A percentile compares a stretch with the other conserved stretches of the same genome.
phyloP scores from a whole-genome alignment of 2,113 vertebrate species.

The Pristiophorus japonicus region DNA sequence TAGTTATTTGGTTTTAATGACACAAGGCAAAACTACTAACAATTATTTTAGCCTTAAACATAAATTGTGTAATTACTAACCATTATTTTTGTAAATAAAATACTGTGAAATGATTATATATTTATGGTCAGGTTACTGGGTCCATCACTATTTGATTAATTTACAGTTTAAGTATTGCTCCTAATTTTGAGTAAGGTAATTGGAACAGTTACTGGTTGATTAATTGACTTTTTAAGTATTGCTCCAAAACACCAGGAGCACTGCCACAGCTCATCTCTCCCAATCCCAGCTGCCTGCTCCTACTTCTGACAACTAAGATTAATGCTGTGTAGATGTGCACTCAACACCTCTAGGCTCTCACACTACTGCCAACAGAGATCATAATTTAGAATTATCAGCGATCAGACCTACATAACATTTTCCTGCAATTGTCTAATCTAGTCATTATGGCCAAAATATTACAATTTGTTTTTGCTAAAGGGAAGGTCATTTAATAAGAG shows the following conservation, averaged over 20 bases:
- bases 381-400: not conserved
- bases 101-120: not conserved
- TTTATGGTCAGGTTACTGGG: not conserved
- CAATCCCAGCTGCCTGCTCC: not conserved
- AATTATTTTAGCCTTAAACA: not conserved
- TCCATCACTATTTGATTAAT: not conserved
- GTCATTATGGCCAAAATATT: not conserved
- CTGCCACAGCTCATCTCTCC: not conserved
- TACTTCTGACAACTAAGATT: not conserved
- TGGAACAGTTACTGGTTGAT: constrained; percentile 5
- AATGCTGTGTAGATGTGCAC: constrained; percentile 2
- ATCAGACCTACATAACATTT: not conserved
- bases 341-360: not conserved
- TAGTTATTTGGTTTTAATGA: not conserved
- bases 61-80: not conserved
- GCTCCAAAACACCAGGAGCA: not conserved
- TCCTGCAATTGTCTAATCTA: not conserved
- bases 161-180: not conserved
- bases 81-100: constrained; percentile 12
- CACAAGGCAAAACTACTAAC: not conserved
- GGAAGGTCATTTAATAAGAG: too few species aligned
- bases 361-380: not conserved
- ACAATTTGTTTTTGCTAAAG: not conserved
- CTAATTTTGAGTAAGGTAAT: constrained; percentile 10
- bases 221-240: constrained; percentile 27